Base-by-base conservation (phyloP, 1,140 invertebrate genomes). In the Drosophila bocki region DNA sequence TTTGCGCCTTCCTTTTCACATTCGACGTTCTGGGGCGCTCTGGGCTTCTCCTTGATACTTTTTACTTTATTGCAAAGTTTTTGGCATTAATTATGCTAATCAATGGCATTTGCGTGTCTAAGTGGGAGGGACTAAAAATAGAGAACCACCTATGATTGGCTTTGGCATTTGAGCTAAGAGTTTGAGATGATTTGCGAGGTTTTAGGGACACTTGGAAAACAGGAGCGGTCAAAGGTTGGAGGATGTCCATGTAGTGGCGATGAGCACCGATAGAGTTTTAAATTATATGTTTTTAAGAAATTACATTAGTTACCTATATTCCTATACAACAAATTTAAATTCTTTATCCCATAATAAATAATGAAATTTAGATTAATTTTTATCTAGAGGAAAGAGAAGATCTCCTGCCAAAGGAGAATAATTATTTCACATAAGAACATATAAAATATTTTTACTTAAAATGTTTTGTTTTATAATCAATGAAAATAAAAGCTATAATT, bases 71-170 rank as follows among this genome's bases (percentile, higher is more conserved):
- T 81, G 74, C 75, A 45, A 77, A 77, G 50, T 75, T 67, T 75
- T 84, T 76, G 59, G n/a, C 64, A 78, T 80, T 80, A 51, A 78
- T 84, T 80, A 80, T 85, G 82, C 77, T 84, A 84, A 84, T 84
- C 80, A 77, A 68, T 64, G 61, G 58, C 59, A 74, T 47, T 78
- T 70, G 80, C 70, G 80, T 75, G 80, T 53, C 60, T 11, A 51
- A 51, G 39, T 47, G 62, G 44, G 37, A 64, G 47, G 13, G 51
- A 35, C 70, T 41, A 61, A 74, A 54, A 75, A 75, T 74, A 75
- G 53, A 71, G 35, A 70, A 70, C 65, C 41, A 33, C 19, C 67
- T 35, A 72, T 72, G 67, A 72, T 71, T 72, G 67, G 53, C 29
- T 61, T 74, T 60, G 33, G 11, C 37, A 51, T 74, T 60, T 47